Evolutionary conservation across 2,113 vertebrate species (phyloP), one percentile per base, ranked within the genome.

Genomic region (Corvus moneduloides): DNA sequence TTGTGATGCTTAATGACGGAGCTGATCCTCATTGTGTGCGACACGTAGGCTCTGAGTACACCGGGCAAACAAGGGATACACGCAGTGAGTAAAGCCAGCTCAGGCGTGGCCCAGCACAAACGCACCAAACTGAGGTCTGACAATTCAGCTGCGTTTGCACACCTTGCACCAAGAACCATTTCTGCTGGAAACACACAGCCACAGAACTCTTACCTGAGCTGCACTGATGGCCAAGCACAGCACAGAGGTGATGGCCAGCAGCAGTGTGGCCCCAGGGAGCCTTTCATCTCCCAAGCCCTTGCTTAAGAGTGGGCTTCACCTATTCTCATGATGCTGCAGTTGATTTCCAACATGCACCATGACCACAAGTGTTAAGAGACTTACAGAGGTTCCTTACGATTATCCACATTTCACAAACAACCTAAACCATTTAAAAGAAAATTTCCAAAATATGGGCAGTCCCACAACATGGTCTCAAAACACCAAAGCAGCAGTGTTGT

Each of bases 31-130:
- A 4, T 8, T 21, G 7, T 6, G 14, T 19, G 11, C 0, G 2
- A 27, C 3, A 3, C 0, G 0, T 8, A 5, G 37, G 49, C 26
- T 41, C 8, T 1, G 17, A 46, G 80, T 16, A 46, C 30, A 39
- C 18, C 44, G 24, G 67, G 20, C 56, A 55, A 32, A 39, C 0
- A 0, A 83, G 43, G 27, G 16, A 30, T 11, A 44, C 24, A 3
- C 1, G 2, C 43, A 67, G 18, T 11, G 8, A 56, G 15, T 11
- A 81, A 49, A 69, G 27, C 19, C 52, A 82, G 2, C 61, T 35
- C 21, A 15, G 41, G 32, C 33, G 27, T 0, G 1, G 32, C 43
- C 18, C n/a, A 26, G 44, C 35, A 54, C 51, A 66, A 84, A 48
- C 0, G 4, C 37, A 62, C 27, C 43, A 71, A 62, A 41, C 11